Percentiles rank a stretch among this genome's conserved stretches.
These are phyloP conservation scores for Melolontha melolontha DNA, from an alignment of 2,888 invertebrate species.

Conservation along the genomic window DNA sequence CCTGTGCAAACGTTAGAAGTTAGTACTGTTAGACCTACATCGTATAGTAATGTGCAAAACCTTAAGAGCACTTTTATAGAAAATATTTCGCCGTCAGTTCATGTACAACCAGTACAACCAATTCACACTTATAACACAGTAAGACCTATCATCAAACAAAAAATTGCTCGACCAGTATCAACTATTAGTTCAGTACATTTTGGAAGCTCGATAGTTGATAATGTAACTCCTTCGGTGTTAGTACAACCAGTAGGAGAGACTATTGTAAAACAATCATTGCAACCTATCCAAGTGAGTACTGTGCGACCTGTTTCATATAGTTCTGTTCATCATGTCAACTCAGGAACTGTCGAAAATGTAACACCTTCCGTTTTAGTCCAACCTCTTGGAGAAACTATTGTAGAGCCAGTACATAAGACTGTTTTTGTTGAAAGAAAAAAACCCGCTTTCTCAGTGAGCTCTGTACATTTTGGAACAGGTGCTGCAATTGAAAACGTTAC, in stretches of 20 bases:
- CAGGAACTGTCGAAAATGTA: constrained; percentile 7
- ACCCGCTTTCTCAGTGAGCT: not conserved
- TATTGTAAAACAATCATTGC: not conserved
- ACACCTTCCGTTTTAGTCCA: constrained; percentile 10
- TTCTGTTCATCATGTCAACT: not conserved
- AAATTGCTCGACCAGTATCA: not conserved
- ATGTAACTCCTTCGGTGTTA: constrained; percentile 12
- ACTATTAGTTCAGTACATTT: constrained; percentile 15
- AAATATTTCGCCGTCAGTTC: constrained; percentile 9
- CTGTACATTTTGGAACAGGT: not conserved
- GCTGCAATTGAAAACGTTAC: no score
- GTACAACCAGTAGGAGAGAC: constrained; percentile 4
- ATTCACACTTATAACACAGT: no score
- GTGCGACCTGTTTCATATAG: not conserved
- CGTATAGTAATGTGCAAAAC: not conserved
- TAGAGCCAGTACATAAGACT: no score
- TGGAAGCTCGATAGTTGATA: not conserved
- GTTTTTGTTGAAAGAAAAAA: no score
- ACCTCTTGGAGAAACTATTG: not conserved
- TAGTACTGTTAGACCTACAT: constrained; percentile 10
- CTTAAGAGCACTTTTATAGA: not conserved
- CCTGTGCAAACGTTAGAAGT: not conserved
- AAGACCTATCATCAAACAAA: no score
- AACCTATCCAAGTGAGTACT: constrained; percentile 3
- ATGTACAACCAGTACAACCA: not conserved